Percentiles rank a stretch among this genome's conserved stretches.
phyloP scores from a whole-genome alignment of 2,113 vertebrate species.

The Illadopsis cleaveri region DNA sequence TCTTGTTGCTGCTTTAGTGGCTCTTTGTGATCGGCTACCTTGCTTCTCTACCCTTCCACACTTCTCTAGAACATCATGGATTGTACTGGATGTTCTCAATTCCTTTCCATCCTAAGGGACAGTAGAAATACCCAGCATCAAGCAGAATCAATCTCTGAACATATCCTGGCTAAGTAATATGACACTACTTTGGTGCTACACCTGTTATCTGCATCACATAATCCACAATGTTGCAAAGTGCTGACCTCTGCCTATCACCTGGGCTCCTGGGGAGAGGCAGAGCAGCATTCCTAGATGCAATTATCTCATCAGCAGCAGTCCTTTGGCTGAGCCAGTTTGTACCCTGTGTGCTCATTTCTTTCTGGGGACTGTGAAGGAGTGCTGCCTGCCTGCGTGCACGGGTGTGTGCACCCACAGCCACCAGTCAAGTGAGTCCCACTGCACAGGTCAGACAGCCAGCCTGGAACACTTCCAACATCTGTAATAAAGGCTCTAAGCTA shows the following conservation, averaged over 20 bases:
- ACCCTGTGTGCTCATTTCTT: fast-evolving
- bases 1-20: constrained; percentile 10
- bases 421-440: neutral
- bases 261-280: neutral
- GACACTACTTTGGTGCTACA: neutral
- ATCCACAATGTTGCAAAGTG: neutral
- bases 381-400: neutral
- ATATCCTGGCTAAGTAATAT: neutral
- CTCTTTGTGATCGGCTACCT: neutral
- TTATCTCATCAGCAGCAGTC: neutral
- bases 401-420: fast-evolving
- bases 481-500: neutral
- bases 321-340: neutral
- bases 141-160: neutral
- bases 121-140: neutral
- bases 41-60: neutral
- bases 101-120: neutral
- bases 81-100: neutral
- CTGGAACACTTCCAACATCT: neutral
- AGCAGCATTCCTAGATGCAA: neutral
- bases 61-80: neutral
- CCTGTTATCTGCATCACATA: neutral
- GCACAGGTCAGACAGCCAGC: fast-evolving
- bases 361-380: neutral
- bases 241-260: neutral